Conservation (phyloP, 2,113 vertebrate genomes). For the Tetraodon nigroviridis region DNA sequence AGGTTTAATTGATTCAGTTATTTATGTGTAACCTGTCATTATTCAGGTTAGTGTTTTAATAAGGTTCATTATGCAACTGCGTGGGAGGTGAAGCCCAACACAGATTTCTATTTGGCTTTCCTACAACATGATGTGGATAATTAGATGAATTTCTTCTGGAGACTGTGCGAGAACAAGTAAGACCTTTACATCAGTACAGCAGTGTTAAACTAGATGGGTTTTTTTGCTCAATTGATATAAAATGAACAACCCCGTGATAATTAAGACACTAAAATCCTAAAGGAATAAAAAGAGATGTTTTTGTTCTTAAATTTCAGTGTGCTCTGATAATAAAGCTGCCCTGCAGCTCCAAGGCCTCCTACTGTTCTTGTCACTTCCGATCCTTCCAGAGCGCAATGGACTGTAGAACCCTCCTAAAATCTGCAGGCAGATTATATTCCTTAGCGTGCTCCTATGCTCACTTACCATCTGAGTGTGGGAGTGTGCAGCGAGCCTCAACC, state of each 20-base stretch:
- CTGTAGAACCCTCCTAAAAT: conserved; percentile 36
- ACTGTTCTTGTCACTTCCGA: conserved; percentile 42
- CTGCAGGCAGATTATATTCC: conserved; percentile 13
- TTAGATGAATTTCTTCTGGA: conserved; percentile 44
- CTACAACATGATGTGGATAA: conserved; percentile 39
- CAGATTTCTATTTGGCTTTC: conserved; percentile 17
- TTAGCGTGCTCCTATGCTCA: conserved; percentile 42
- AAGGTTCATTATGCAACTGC: conserved; percentile 42
- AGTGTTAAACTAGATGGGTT: neutral
- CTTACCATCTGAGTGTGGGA: conserved; percentile 37
- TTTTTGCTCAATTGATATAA: too few relatives aligned
- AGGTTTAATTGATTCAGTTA: neutral
- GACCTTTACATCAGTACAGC: too few relatives aligned
- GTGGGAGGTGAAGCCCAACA: conserved; percentile 43
- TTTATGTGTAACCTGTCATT: conserved; percentile 3
- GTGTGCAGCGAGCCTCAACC: conserved; percentile 22
- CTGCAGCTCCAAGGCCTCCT: conserved; percentile 33
- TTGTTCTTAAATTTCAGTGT: conserved; percentile 4
- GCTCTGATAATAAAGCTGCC: conserved; percentile 20
- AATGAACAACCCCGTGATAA: too few relatives aligned
- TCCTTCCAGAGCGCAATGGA: conserved; percentile 22
- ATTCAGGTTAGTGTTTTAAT: conserved; percentile 19
- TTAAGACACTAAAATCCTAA: too few relatives aligned
- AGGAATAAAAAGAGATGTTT: neutral
- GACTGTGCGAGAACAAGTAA: conserved; percentile 9